phyloP scores from a whole-genome alignment of 2,797 vertebrate species.

The Poecilia picta region DNA sequence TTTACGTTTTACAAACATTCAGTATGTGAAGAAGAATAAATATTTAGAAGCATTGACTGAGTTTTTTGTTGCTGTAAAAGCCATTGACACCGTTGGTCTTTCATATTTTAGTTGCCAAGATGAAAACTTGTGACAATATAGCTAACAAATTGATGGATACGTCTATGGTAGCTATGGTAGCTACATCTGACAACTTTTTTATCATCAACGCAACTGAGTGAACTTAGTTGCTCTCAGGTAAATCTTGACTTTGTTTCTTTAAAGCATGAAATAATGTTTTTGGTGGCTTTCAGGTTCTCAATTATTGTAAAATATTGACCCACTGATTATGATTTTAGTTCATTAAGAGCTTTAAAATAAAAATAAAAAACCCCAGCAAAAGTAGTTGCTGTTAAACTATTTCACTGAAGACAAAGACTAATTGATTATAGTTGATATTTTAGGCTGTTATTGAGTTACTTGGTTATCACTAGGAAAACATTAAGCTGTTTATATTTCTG shows the following conservation, averaged over 20 bases:
- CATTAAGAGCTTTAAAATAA: background rate
- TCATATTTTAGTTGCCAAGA: background rate
- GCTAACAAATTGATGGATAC: background rate
- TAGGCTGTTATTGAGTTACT: background rate
- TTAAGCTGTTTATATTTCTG: background rate
- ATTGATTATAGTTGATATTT: background rate
- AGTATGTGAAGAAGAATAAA: background rate
- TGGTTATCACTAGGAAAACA: background rate
- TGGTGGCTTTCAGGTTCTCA: background rate
- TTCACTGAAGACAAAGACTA: background rate
- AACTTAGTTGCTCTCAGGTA: background rate
- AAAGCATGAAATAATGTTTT: background rate
- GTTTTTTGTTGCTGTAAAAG: background rate
- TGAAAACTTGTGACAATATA: background rate
- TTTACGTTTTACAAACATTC: background rate
- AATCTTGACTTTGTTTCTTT: slow-evolving; percentile 4
- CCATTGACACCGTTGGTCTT: background rate
- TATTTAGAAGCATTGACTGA: background rate
- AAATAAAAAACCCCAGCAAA: background rate
- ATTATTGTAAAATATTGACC: background rate
- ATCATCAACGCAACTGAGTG: background rate
- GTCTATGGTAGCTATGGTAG: background rate
- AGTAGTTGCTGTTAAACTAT: background rate
- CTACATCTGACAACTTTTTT: background rate
- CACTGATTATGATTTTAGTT: background rate